Evolutionary conservation across 2,113 vertebrate species (phyloP).

Genomic region (Oryctolagus cuniculus): mOryCun1.1 NC_091444.1:4824501-4825000

Average conservation of each 20-base stretch:
- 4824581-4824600: neutral
- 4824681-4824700: neutral
- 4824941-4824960: neutral
- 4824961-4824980: neutral
- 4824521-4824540: neutral
- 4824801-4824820: neutral
- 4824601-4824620: neutral
- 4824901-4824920: neutral
- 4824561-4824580: neutral
- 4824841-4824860: neutral
- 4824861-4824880: neutral
- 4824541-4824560: neutral
- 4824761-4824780: neutral
- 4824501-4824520: neutral
- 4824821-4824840: constrained; percentile 11
- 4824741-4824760: neutral
- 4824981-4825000: neutral
- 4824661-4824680: neutral
- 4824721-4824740: neutral
- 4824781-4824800: neutral
- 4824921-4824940: neutral
- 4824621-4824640: neutral
- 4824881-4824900: neutral
- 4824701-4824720: neutral
- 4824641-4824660: neutral